Base-by-base conservation (phyloP, 2,888 invertebrate genomes). In the Hydropsyche betteni region DNA sequence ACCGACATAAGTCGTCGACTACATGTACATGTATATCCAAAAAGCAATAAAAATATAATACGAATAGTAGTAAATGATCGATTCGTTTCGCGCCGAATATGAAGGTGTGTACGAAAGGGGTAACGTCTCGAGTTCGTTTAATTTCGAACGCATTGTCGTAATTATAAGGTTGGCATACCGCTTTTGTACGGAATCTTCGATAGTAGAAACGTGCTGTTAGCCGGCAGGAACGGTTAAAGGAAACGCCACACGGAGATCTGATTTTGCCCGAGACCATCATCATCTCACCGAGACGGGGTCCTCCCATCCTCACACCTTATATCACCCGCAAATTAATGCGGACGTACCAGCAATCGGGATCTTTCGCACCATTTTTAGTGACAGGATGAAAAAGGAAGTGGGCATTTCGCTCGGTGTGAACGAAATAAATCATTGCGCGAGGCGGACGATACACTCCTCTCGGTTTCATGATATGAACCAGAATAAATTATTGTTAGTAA, bases 401-500 rank as follows among this genome's bases (percentile, higher is more conserved):
- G 51, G 44, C 55, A 36, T 58, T 72, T 44, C 38, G 44, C 2
- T 34, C 55, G 55, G 14, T 10, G 33, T 53, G 44, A 64, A 44
- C 33, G 61, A 52, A 44, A 75, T 75, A 75, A 75, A 75, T 75
- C 70, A 75, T 61, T 58, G 7, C 52, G 61, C 4, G 70, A 70
- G 36, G 61, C 61, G 69, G 70, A 75, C 50, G 75, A 70, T 61
- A 69, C 75, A 68, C 75, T 69, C 64, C 75, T 50, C 61, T 50
- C 52, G 24, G 50, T 72, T 72, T 72, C 58, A 58, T 36, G 72
- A 72, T 72, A 72, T 58, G 72, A 16, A 58, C 72, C 72, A 34
- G 72, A 72, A 72, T 72, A 71, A 75, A 75, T 77, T 75, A 75
- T 75, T 74, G 69, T 68, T 14, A 34, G 14, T 61, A 69, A 74